Percentiles rank a stretch among this genome's conserved stretches.
Evolutionary conservation across 2,888 invertebrate genomes (phyloP).

Genomic region (Sarcophaga carnaria): DNA sequence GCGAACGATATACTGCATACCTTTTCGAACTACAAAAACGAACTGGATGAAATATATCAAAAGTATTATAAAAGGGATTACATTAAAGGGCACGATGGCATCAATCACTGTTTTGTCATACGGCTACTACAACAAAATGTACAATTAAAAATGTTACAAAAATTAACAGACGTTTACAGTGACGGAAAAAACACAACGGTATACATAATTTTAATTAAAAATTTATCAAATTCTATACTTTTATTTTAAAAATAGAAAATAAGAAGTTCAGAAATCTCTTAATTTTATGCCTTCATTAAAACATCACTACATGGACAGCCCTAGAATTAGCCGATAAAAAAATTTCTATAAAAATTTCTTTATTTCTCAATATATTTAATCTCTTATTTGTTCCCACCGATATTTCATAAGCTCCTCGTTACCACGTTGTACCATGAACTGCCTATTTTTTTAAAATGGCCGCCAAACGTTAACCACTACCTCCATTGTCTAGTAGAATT

Average conservation of each 20-base stretch:
- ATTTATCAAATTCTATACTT: not conserved
- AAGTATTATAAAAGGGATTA: constrained; percentile 59
- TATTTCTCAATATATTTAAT: too few relatives aligned
- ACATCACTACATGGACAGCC: too few relatives aligned
- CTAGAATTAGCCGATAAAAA: too few relatives aligned
- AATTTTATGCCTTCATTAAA: too few relatives aligned
- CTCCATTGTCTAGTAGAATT: too few relatives aligned
- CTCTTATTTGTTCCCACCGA: too few relatives aligned
- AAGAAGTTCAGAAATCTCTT: too few relatives aligned
- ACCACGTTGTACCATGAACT: too few relatives aligned
- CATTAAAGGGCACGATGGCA: constrained; percentile 65
- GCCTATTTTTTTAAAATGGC: too few relatives aligned
- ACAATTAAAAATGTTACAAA: constrained; percentile 67
- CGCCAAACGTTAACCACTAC: too few relatives aligned
- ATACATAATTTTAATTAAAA: constrained; percentile 15
- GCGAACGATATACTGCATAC: constrained; percentile 55
- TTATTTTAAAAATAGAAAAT: not conserved
- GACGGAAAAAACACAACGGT: constrained; percentile 47
- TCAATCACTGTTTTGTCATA: constrained; percentile 69
- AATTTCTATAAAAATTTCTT: too few relatives aligned
- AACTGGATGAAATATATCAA: constrained; percentile 64
- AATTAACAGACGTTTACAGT: constrained; percentile 60
- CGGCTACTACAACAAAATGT: constrained; percentile 51
- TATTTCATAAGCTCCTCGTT: too few relatives aligned
- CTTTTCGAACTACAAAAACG: constrained; percentile 56